phyloP scores from a whole-genome alignment of 2,797 vertebrate genomes.

The Anabacerthia variegaticeps region DNA sequence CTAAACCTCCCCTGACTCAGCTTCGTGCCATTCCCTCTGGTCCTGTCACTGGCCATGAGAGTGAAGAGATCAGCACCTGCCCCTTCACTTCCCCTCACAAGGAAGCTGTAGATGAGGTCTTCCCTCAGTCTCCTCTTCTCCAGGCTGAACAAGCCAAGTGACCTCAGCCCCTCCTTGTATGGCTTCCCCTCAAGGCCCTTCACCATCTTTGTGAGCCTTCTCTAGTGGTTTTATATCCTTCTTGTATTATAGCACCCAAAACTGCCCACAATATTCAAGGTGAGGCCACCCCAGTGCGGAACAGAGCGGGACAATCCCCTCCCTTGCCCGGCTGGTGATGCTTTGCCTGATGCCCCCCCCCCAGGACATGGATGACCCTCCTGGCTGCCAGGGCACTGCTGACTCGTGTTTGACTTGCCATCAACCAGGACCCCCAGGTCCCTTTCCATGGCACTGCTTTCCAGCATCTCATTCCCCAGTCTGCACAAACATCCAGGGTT shows the following conservation, averaged over 20 bases:
- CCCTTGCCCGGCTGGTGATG: fast-evolving
- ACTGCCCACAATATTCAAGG: neutral
- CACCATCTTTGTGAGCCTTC: fast-evolving
- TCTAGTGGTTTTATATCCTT: neutral
- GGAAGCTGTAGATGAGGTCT: neutral
- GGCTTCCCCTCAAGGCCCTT: neutral
- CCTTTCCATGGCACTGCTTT: neutral
- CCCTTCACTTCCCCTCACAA: neutral
- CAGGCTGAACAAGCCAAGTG: neutral
- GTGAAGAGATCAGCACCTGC: neutral
- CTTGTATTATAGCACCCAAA: fast-evolving
- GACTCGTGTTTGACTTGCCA: neutral
- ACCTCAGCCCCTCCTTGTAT: neutral
- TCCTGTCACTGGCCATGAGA: neutral
- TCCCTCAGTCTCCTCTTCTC: neutral
- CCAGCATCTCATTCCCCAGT: neutral
- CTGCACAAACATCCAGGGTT: neutral
- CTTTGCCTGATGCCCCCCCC: neutral
- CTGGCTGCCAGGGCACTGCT: neutral
- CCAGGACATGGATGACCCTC: neutral
- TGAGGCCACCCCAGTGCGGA: neutral
- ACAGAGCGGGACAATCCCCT: neutral
- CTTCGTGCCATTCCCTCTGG: fast-evolving
- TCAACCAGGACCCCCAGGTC: neutral
- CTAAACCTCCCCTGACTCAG: neutral